Conservation (phyloP, 2,888 invertebrate genomes). For the Caenorhabditis angaria region DNA sequence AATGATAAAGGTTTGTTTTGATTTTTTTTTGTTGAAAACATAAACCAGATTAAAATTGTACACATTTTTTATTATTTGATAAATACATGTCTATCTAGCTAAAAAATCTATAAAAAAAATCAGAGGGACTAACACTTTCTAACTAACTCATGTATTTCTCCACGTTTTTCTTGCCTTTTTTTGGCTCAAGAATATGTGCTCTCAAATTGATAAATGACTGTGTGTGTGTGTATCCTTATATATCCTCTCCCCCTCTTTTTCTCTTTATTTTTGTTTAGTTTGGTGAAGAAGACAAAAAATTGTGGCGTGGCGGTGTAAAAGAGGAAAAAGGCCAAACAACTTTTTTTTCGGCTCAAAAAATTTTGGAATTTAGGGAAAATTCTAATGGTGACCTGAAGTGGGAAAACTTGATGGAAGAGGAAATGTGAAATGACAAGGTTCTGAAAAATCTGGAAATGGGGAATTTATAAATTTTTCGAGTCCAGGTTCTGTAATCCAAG, state of each 20-base stretch:
- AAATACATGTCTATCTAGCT: not conserved
- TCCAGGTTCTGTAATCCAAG: too few species aligned
- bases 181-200: constrained; percentile 21
- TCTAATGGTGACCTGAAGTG: not conserved
- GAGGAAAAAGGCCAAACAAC: not conserved
- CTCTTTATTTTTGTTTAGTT: constrained; percentile 4
- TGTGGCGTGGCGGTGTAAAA: not conserved
- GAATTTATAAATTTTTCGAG: not conserved
- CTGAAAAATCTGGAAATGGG: too few species aligned
- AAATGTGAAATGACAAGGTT: too few species aligned
- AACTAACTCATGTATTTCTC: not conserved
- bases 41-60: not conserved
- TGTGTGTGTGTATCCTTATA: constrained; percentile 18
- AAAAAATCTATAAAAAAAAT: not conserved
- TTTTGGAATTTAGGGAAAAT: not conserved
- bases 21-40: not conserved
- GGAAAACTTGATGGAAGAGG: not conserved
- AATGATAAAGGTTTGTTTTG: constrained; percentile 40
- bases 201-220: constrained; percentile 44
- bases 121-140: too few species aligned
- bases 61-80: not conserved
- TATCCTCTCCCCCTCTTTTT: constrained; percentile 3
- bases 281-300: constrained; percentile 1
- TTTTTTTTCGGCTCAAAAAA: not conserved
- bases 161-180: not conserved